phyloP scores from a whole-genome alignment of 2,797 vertebrate species.

The Pangasius djambal region DNA sequence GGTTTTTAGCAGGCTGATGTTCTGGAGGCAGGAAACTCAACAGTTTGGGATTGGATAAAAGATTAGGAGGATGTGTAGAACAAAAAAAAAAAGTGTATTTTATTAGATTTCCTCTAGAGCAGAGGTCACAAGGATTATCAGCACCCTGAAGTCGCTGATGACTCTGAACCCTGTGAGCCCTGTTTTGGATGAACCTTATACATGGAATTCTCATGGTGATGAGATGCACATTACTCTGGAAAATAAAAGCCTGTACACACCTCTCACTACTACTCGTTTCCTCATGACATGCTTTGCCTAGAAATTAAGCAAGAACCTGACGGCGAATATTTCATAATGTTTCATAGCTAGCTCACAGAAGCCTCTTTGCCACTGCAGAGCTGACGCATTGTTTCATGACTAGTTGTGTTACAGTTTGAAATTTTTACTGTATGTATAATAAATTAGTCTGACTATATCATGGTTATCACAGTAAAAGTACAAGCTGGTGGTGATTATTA shows the following conservation, averaged over 20 bases:
- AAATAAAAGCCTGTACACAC: background rate
- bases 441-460: no score
- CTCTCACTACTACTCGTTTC: background rate
- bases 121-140: background rate
- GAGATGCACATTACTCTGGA: background rate
- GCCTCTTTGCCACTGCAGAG: no score
- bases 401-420: background rate
- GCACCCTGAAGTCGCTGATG: background rate
- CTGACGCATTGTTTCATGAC: background rate
- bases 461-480: background rate
- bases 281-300: background rate
- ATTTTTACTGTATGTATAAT: no score
- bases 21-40: slow-evolving; percentile 2
- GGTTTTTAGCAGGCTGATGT: slow-evolving; percentile 12
- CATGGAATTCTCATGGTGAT: background rate
- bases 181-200: background rate
- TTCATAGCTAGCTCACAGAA: background rate
- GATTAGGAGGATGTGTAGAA: background rate
- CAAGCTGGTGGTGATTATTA: background rate
- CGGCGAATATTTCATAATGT: background rate
- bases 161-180: background rate
- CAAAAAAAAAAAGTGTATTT: background rate
- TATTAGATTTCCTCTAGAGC: background rate
- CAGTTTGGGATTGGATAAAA: slow-evolving; percentile 11
- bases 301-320: background rate